Percentiles rank a stretch among this genome's conserved stretches.
phyloP scores from a whole-genome alignment of 2,113 vertebrate genomes.

The Pachypanchax playfairii region DNA sequence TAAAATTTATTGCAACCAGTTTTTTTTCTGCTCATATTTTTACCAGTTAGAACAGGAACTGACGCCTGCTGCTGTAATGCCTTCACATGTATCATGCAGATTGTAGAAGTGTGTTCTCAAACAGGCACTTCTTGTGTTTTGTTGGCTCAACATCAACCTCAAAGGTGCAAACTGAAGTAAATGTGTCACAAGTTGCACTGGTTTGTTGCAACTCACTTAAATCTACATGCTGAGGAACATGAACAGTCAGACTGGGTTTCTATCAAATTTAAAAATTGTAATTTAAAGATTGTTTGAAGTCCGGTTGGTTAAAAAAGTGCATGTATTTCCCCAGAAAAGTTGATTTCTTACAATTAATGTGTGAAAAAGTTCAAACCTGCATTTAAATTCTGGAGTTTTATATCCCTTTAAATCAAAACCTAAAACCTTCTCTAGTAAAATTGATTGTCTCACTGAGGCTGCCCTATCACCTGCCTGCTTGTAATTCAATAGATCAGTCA shows the following conservation, averaged over 20 bases:
- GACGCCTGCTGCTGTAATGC: conserved; percentile 4
- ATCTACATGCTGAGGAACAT: neutral
- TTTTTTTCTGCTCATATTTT: conserved; percentile 24
- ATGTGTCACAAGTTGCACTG: neutral
- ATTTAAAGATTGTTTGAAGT: too few relatives aligned
- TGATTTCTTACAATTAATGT: too few relatives aligned
- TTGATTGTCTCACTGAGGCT: conserved; percentile 13
- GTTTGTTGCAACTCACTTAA: neutral
- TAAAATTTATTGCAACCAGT: conserved; percentile 48
- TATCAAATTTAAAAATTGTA: too few relatives aligned
- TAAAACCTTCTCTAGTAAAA: neutral
- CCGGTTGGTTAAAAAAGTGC: too few relatives aligned
- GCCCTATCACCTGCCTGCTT: conserved; percentile 32
- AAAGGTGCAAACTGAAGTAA: neutral
- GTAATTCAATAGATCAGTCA: conserved; percentile 39
- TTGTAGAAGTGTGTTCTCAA: conserved; percentile 5
- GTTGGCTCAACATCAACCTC: neutral
- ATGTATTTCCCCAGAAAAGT: too few relatives aligned
- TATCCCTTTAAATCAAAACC: neutral
- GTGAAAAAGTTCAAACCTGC: too few relatives aligned
- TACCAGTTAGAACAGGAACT: conserved; percentile 3
- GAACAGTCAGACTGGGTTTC: too few relatives aligned
- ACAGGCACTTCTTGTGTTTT: neutral
- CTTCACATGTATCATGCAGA: conserved; percentile 9
- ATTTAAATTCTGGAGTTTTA: neutral